Percentiles rank a stretch among this genome's conserved stretches.
Evolutionary conservation across 2,888 invertebrate species (phyloP).

Genomic region (Hypena proboscidalis): DNA sequence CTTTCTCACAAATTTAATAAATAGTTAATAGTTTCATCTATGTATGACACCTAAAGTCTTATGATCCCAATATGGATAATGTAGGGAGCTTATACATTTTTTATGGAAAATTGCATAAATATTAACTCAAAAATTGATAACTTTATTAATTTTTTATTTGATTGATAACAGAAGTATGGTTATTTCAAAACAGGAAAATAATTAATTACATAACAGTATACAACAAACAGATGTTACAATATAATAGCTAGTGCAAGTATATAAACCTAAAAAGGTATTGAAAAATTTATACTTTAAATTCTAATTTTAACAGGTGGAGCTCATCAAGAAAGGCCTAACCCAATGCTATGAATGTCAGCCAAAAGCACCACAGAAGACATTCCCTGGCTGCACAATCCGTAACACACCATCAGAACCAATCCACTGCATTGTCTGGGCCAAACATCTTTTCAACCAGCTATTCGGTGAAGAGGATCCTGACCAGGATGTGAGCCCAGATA

Average conservation of each 20-base stretch:
- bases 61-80: no score
- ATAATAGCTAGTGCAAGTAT: no score
- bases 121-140: no score
- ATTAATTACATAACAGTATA: no score
- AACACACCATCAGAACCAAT: constrained; percentile 99
- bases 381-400: constrained; percentile 98
- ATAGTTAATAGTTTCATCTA: no score
- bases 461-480: constrained; percentile 99
- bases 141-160: no score
- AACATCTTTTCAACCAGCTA: constrained; percentile 99
- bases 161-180: no score
- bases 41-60: no score
- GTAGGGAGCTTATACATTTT: no score
- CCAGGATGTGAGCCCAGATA: constrained; percentile 98
- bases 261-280: neutral
- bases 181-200: no score
- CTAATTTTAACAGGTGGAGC: constrained; percentile 86
- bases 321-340: constrained; percentile 93
- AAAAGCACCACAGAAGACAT: constrained; percentile 95
- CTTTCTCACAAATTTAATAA: neutral
- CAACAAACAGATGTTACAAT: no score
- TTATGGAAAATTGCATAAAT: no score
- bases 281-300: neutral
- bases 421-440: constrained; percentile 99
- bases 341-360: constrained; percentile 99